These are phyloP conservation scores for Drosophila arawakana DNA, from an alignment of 1,140 invertebrate species.

Conservation along the genomic window DNA sequence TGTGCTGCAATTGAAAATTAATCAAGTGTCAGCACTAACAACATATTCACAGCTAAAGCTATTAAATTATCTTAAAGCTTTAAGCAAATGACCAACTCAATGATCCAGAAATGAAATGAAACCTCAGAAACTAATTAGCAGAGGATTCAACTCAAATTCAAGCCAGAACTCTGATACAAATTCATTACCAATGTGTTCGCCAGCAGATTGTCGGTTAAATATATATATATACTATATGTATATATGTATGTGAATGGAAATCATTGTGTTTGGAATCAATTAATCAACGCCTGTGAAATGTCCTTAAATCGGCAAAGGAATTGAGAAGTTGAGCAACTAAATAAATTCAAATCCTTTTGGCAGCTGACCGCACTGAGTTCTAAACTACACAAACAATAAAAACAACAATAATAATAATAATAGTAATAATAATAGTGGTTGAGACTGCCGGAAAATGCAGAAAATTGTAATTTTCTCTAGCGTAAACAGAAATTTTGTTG, in stretches of 20 bases:
- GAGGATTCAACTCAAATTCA: constrained; percentile 35
- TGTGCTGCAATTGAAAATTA: background rate
- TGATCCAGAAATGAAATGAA: constrained; percentile 27
- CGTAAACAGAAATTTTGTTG: constrained; percentile 52
- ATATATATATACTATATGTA: constrained; percentile 2
- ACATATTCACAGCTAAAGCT: background rate
- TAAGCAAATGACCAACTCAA: constrained; percentile 18
- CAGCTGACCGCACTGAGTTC: constrained; percentile 57
- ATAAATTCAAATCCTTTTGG: constrained; percentile 68
- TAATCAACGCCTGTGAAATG: constrained; percentile 65
- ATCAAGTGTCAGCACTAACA: background rate
- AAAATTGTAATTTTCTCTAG: constrained; percentile 73
- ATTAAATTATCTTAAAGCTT: constrained; percentile 25
- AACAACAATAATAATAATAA: constrained; percentile 14
- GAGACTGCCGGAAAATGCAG: constrained; percentile 50
- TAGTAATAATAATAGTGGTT: constrained; percentile 22
- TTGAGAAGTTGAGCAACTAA: constrained; percentile 26
- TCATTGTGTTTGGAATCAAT: constrained; percentile 51
- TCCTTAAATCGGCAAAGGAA: constrained; percentile 48
- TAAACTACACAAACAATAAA: constrained; percentile 38
- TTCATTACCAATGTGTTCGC: constrained; percentile 26
- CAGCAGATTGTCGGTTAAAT: background rate
- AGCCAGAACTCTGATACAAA: constrained; percentile 3
- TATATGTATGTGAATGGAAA: constrained; percentile 9
- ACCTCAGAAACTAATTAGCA: constrained; percentile 75